Evolutionary conservation across 2,797 vertebrate genomes (phyloP).

Genomic region (Nannoperca australis): DNA sequence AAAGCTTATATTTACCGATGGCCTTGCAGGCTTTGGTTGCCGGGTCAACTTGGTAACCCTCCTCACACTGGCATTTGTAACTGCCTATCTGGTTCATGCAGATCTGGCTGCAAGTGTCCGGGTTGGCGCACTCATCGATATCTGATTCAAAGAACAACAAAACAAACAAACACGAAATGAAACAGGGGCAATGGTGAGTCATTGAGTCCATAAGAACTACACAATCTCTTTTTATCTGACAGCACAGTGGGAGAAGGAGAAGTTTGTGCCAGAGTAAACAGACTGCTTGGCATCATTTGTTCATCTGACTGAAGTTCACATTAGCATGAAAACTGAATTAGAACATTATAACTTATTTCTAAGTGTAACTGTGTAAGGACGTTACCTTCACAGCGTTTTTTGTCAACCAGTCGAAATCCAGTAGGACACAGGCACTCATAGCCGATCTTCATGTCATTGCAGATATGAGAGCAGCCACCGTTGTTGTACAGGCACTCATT

Average conservation of each 20-base stretch:
- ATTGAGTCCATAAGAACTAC: neutral
- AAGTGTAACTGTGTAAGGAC: neutral
- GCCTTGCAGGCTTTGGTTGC: conserved; percentile 89
- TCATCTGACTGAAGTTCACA: conserved; percentile 45
- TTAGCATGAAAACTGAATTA: neutral
- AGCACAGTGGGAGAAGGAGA: neutral
- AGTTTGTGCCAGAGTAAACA: conserved; percentile 49
- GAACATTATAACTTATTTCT: neutral
- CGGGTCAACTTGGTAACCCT: conserved; percentile 90
- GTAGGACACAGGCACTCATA: conserved; percentile 88
- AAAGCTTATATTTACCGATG: conserved; percentile 79
- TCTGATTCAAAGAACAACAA: conserved; percentile 77
- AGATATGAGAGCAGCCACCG: conserved; percentile 90
- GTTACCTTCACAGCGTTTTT: conserved; percentile 88
- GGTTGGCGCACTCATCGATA: conserved; percentile 89
- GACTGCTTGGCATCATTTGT: conserved; percentile 16
- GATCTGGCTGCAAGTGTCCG: conserved; percentile 89
- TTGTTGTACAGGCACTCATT: conserved; percentile 91
- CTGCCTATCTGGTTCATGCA: conserved; percentile 90
- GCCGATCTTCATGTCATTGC: conserved; percentile 91
- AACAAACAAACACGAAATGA: neutral
- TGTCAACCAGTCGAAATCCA: conserved; percentile 84
- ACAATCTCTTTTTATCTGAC: conserved; percentile 4
- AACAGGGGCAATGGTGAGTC: conserved; percentile 4
- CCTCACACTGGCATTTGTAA: conserved; percentile 91